Conservation (phyloP, 1,140 invertebrate genomes). For the Xylocopa sonorina region DNA sequence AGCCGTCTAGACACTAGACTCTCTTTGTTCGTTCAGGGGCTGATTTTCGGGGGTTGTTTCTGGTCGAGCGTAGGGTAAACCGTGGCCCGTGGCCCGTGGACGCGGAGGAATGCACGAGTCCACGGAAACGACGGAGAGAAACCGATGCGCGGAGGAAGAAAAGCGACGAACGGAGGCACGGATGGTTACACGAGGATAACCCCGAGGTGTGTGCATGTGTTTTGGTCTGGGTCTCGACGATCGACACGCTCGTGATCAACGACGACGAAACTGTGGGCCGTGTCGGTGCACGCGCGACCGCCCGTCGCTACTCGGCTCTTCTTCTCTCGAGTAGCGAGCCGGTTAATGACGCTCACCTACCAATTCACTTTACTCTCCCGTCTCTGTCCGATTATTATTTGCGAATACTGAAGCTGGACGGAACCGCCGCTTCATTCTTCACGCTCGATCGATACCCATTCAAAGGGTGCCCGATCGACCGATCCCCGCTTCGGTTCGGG, state of each 20-base stretch:
- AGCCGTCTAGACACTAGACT: constrained; percentile 63
- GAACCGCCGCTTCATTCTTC: not conserved
- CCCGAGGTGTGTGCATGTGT: constrained; percentile 26
- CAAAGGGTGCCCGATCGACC: not conserved
- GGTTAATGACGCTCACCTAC: constrained; percentile 52
- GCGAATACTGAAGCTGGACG: not conserved
- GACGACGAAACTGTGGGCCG: constrained; percentile 54
- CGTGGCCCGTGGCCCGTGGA: constrained; percentile 2
- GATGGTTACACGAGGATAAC: constrained; percentile 43
- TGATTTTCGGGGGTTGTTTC: constrained; percentile 64
- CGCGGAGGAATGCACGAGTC: constrained; percentile 35
- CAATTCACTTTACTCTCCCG: constrained; percentile 41
- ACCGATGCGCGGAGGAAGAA: not conserved
- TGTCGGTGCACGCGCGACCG: constrained; percentile 58
- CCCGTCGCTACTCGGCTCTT: constrained; percentile 48
- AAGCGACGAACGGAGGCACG: not conserved
- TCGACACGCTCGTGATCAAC: constrained; percentile 49
- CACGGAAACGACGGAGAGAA: not conserved
- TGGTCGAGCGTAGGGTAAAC: constrained; percentile 49
- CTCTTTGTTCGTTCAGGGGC: constrained; percentile 57
- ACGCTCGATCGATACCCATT: not conserved
- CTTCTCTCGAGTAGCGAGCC: constrained; percentile 26
- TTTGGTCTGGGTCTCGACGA: constrained; percentile 28
- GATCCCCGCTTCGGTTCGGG: not conserved
- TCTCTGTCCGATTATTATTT: constrained; percentile 23